Evolutionary conservation across 2,888 invertebrate genomes (phyloP).

Genomic region (Poecilobothrus nobilitatus): DNA sequence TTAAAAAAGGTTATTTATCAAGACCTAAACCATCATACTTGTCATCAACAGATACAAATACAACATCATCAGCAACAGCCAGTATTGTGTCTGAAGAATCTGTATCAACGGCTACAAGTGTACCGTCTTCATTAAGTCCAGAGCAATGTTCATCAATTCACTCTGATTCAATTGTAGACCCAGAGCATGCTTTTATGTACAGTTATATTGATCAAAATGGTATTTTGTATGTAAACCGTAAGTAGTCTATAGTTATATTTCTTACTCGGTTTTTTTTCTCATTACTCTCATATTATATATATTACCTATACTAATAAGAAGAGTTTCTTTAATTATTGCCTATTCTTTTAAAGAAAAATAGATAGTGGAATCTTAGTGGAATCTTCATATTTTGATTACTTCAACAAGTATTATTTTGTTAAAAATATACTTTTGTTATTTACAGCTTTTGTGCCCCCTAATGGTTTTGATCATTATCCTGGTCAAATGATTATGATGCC

Average conservation of each 20-base stretch:
- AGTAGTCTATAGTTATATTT: slow-evolving; percentile 29
- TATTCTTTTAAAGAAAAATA: too few species aligned
- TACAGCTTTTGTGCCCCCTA: slow-evolving; percentile 22
- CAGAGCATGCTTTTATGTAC: slow-evolving; percentile 23
- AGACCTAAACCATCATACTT: slow-evolving; percentile 31
- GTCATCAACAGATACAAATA: slow-evolving; percentile 23
- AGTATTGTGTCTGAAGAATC: slow-evolving; percentile 26
- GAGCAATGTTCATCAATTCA: slow-evolving; percentile 24
- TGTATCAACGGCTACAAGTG: slow-evolving; percentile 23
- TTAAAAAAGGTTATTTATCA: slow-evolving; percentile 59
- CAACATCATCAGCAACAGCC: slow-evolving; percentile 24
- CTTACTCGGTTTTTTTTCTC: too few species aligned
- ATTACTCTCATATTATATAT: too few species aligned
- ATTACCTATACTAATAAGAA: too few species aligned
- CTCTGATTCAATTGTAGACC: slow-evolving; percentile 21
- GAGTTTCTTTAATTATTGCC: too few species aligned
- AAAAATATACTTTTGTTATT: neutral
- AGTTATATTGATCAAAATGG: slow-evolving; percentile 48
- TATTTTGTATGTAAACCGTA: slow-evolving; percentile 46
- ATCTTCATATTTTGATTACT: too few species aligned
- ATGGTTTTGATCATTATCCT: slow-evolving; percentile 25
- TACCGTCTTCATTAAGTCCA: slow-evolving; percentile 24
- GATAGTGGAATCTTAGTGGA: too few species aligned
- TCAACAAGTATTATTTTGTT: too few species aligned
- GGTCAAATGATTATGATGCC: slow-evolving; percentile 27